Evolutionary conservation across 92 coral and sea anemone species (phyloP), one percentile per base, ranked within the genome.

Genomic region (Heteractis magnifica): DNA sequence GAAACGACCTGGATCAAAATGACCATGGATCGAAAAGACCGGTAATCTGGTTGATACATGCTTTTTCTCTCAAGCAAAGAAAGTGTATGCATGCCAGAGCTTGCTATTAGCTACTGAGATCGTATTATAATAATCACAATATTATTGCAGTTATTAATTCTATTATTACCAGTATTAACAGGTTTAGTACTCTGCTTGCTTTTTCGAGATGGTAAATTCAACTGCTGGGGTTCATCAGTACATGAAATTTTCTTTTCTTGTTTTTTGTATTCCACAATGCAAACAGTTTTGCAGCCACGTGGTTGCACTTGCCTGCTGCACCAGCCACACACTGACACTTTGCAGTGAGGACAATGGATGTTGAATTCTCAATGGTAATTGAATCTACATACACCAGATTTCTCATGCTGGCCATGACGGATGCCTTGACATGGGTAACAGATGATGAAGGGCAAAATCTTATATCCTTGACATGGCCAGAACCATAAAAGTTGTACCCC

Each of bases 291-390:
- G 88, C 90, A 79, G 92, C 94, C 13, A 88, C 85, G 49, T 91
- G 94, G 81, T 91, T 91, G 78, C 90, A 88, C 76, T 79, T 85
- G 49, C 94, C 94, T 5, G 86, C 92, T 59, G 83, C 20, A 4
- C 90, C 91, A 44, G 91, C 91, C 65, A 85, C 86, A 84, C 92
- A 88, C 34, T 78, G 81, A 86, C 92, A 91, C 85, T 85, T 91
- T 48, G 91, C 88, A 82, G 73, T 78, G 21, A 88, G 83, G 18
- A 88, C 86, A n/a, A 85, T 71, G 48, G 86, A 85, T 26, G 79
- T 68, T 56, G 21, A 65, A 53, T 88, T 87, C 70, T 88, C 71
- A 72, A 91, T 20, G 68, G 79, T 83, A 52, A 85, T 82, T 52
- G 86, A 88, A 55, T 79, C 88, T 18, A 70, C 15, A 70, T 90